Conservation (phyloP, 2,113 vertebrate genomes). For the Capricornis sumatraensis region DNA sequence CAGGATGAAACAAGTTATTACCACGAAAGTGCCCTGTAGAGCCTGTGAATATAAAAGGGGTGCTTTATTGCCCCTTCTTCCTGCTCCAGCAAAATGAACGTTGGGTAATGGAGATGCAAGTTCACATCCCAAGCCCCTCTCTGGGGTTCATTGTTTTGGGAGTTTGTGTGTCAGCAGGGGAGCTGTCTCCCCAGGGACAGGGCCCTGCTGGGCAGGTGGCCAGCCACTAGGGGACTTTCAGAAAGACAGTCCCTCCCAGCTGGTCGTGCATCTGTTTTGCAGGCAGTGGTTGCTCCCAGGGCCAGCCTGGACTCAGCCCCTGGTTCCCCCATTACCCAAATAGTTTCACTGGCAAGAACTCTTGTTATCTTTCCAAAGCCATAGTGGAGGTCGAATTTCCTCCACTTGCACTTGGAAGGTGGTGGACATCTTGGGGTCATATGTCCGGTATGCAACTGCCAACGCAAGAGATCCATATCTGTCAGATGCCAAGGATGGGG, state of each 20-base stretch:
- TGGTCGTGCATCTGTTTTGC: not conserved
- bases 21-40: no score
- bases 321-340: conserved; percentile 49
- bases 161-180: not conserved
- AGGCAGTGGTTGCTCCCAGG: accelerated
- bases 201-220: no score
- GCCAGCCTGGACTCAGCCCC: not conserved
- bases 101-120: not conserved
- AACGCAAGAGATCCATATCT: not conserved
- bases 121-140: not conserved
- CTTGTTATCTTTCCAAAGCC: conserved; percentile 71
- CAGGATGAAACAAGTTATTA: not conserved
- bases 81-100: not conserved
- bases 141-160: not conserved
- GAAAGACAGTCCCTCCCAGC: not conserved
- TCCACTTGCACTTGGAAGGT: conserved; percentile 25
- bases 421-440: conserved; percentile 69
- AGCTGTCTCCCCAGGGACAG: not conserved
- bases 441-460: conserved; percentile 68
- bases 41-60: accelerated
- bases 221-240: not conserved
- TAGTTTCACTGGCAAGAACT: conserved; percentile 77
- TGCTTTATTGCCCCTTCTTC: not conserved
- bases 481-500: not conserved
- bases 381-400: conserved; percentile 26